Conservation (phyloP, 2,113 vertebrate species). For the Corythoichthys intestinalis region DNA sequence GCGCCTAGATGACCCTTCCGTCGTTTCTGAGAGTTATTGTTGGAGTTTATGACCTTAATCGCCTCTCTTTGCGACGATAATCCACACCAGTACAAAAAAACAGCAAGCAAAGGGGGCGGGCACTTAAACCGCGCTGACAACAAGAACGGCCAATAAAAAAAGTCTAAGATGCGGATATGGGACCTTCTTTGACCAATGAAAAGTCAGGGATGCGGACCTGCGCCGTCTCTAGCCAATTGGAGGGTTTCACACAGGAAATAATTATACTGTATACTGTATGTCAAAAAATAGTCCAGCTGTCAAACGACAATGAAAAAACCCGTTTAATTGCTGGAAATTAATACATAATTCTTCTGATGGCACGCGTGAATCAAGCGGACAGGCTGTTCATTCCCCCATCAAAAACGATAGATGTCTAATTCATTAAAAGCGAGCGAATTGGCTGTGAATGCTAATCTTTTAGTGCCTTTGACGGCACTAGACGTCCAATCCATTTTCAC, state of each 20-base stretch:
- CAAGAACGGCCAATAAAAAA: conserved; percentile 6
- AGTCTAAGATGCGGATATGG: accelerated
- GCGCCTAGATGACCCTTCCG: neutral
- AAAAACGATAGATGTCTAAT: no score
- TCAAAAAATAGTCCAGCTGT: neutral
- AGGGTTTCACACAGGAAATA: neutral
- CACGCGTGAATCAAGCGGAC: neutral
- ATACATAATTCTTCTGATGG: neutral
- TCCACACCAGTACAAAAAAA: conserved; percentile 38
- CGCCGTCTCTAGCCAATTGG: neutral
- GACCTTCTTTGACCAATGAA: conserved; percentile 20
- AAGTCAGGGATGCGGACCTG: neutral
- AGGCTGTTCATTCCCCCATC: neutral
- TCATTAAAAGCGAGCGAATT: no score
- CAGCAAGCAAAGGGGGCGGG: conserved; percentile 15
- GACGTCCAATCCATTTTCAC: no score
- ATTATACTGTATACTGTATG: neutral
- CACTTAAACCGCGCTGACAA: conserved; percentile 6
- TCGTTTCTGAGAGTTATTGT: neutral
- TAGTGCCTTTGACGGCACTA: no score
- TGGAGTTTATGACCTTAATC: neutral
- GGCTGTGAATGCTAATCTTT: no score
- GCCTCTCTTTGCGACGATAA: conserved; percentile 8
- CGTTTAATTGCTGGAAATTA: neutral
- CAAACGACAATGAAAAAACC: neutral